phyloP scores from a whole-genome alignment of 1,140 invertebrate genomes.

The Phortica variegata region DNA sequence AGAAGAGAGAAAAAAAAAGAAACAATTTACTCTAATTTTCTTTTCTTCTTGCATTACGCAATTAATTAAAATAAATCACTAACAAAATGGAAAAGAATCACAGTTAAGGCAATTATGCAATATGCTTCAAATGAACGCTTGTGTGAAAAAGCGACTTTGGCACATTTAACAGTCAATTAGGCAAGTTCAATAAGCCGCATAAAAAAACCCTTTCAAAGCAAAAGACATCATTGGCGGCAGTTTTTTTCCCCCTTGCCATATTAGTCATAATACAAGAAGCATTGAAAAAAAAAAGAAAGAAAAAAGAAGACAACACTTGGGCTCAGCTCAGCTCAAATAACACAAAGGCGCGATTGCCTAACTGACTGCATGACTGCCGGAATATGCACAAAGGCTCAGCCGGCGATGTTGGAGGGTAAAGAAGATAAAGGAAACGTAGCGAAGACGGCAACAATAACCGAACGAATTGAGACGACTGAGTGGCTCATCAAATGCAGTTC shows the following conservation, averaged over 20 bases:
- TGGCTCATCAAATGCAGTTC: constrained; percentile 52
- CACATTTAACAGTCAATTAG: constrained; percentile 49
- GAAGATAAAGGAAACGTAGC: constrained; percentile 25
- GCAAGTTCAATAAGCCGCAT: constrained; percentile 46
- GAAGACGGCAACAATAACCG: not conserved
- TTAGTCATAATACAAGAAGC: constrained; percentile 41
- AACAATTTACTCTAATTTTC: too few species aligned
- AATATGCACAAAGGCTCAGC: constrained; percentile 8
- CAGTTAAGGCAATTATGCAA: too few species aligned
- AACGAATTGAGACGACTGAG: not conserved
- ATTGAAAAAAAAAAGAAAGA: not conserved
- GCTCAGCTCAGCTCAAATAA: constrained; percentile 23
- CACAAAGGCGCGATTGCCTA: too few species aligned
- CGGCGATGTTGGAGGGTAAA: constrained; percentile 5
- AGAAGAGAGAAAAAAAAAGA: too few species aligned
- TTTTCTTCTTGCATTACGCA: too few species aligned
- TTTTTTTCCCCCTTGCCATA: constrained; percentile 38
- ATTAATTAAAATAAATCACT: too few species aligned
- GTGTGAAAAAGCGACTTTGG: not conserved
- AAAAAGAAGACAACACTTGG: constrained; percentile 27
- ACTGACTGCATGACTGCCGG: too few species aligned
- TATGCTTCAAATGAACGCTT: too few species aligned
- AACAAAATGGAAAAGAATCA: too few species aligned
- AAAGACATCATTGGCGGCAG: not conserved
- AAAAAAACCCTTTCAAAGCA: constrained; percentile 14